Evolutionary conservation across 1,140 invertebrate species (phyloP), one percentile per base, ranked within the genome.

Genomic region (Scaptomyza pallida): DNA sequence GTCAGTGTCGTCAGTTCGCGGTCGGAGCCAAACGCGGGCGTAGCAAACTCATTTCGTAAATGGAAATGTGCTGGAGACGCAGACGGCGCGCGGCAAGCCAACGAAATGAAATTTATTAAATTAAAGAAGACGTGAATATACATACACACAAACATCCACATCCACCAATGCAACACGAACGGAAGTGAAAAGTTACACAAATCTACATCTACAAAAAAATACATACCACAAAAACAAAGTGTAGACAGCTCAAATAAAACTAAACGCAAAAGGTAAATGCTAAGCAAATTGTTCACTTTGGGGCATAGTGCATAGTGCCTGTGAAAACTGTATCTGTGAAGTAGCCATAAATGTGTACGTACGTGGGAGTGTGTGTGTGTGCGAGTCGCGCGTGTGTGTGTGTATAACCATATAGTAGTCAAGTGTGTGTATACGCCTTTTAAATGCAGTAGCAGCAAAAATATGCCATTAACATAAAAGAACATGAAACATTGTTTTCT

Each of bases 101-200:
- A 71, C 71, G 59, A 72, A 79, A 85, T 85, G 80, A 88, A 85
- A 81, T 85, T 85, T 88, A 85, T 85, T 85, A 85, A 85, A 85
- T 85, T 79, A 77, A 85, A 79, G 63, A 85, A 71, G 82, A 85
- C 65, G 72, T 75, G 75, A 70, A 77, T 63, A 74, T 45, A 33
- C 40, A 5, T 26, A 35, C 2, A 77, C 54, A 69, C 51, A 33
- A 44, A 26, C 9, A 26, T 35, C 6, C 8, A 60, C 26, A 30
- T 6, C 5, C 2, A 30, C 26, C 8, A 30, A 30, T 9, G 26
- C 26, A 30, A 26, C 23, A 35, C 81, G 52, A 86, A 70, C 81
- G 81, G 77, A 85, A 85, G 81, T 85, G 73, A 75, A 85, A 75
- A 76, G 50, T 76, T 56, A 67, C 48, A 59, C 6, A 33, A 33